Conservation (phyloP, 1,140 invertebrate genomes). For the Calycopis cecrops region DNA sequence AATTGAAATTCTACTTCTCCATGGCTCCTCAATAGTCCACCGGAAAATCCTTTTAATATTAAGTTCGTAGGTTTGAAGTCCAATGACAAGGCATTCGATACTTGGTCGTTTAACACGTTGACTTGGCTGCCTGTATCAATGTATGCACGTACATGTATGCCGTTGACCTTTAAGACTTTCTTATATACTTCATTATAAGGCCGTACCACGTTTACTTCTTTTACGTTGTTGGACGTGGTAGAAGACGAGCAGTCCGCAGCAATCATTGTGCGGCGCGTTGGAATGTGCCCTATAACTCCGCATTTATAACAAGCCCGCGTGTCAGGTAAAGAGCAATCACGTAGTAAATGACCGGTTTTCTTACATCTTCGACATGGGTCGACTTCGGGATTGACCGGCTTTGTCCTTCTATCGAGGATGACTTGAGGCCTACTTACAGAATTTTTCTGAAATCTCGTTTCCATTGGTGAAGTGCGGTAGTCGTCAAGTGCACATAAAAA, state of each 20-base stretch:
- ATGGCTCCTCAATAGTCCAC: conserved; percentile 4
- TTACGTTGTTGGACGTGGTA: not conserved
- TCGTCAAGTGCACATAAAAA: conserved; percentile 24
- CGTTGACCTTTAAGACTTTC: conserved; percentile 15
- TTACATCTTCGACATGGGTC: not conserved
- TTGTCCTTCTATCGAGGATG: no score
- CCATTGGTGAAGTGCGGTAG: not conserved
- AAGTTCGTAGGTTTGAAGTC: conserved; percentile 13
- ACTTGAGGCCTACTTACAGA: not conserved
- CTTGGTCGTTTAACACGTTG: conserved; percentile 14
- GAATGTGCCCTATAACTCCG: not conserved
- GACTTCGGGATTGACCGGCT: not conserved
- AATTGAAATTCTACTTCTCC: conserved; percentile 20
- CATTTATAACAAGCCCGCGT: not conserved
- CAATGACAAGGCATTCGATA: conserved; percentile 10
- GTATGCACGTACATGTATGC: conserved; percentile 14
- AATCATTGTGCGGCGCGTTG: not conserved
- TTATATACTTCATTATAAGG: conserved; percentile 17
- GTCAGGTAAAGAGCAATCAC: not conserved
- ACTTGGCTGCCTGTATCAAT: conserved; percentile 20
- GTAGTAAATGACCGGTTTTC: conserved; percentile 1
- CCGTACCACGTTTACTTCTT: conserved; percentile 13
- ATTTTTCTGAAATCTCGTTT: not conserved
- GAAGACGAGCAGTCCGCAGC: not conserved
- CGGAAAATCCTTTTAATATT: conserved; percentile 17